Percentiles rank a stretch among this genome's conserved stretches.
These are phyloP conservation scores for Tryphoninae sp. DNA, from an alignment of 2,888 invertebrate species.

Conservation along the genomic window DNA sequence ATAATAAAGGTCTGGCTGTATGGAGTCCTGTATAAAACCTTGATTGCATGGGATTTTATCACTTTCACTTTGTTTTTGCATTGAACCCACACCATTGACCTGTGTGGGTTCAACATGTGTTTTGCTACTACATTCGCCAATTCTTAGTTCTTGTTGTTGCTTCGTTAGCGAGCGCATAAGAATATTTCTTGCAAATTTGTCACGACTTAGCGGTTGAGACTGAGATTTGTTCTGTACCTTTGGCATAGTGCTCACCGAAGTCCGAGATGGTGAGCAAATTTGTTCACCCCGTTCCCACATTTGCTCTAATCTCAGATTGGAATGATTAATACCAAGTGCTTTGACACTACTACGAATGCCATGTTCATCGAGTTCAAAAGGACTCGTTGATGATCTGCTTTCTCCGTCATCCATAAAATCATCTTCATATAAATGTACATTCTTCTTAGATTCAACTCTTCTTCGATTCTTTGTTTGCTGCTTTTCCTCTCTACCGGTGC, in stretches of 20 bases:
- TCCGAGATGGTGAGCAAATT: background rate
- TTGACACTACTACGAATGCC: no score
- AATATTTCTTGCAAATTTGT: conserved; percentile 29
- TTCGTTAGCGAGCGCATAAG: conserved; percentile 23
- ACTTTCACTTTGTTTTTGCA: conserved; percentile 21
- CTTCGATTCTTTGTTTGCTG: background rate
- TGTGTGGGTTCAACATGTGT: no score
- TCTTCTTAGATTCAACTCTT: background rate
- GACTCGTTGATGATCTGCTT: no score
- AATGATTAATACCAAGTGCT: background rate
- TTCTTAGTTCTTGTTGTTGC: background rate
- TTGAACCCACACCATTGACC: background rate
- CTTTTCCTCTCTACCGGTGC: no score
- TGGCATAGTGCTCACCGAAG: background rate
- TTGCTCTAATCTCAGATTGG: conserved; percentile 16
- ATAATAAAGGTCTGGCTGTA: conserved; percentile 50
- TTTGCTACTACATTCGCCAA: background rate
- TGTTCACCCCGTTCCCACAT: background rate
- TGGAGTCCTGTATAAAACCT: conserved; percentile 33
- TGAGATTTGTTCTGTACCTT: background rate
- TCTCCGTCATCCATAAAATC: conserved; percentile 2
- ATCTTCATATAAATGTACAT: conserved; percentile 11
- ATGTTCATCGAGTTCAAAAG: no score
- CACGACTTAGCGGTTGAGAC: background rate
- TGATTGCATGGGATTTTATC: conserved; percentile 1